Base-by-base conservation (phyloP, 2,888 invertebrate genomes). In the Iselma pallidipennis region DNA sequence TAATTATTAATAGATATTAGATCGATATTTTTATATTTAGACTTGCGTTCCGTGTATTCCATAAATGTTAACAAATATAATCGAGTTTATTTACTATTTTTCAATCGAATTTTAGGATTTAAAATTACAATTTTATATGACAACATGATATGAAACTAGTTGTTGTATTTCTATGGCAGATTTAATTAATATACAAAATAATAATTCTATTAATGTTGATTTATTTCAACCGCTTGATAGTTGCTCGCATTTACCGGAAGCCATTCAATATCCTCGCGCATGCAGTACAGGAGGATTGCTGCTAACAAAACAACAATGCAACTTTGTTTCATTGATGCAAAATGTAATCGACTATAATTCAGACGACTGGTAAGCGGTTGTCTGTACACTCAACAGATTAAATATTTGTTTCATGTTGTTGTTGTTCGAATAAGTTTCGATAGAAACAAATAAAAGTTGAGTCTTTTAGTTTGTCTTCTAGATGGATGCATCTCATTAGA, bases 151-250 rank as follows among this genome's bases (percentile, higher is more conserved):
- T 33, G 9, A 14, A 33, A 7, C 16, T 16, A 37, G 16, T 37
- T 37, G n/a, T 31, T 7, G n/a, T n/a, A n/a, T n/a, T 16, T 14
- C 33, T 37, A 61, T 29, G 49, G 23, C 57, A 57, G 54, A 61
- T 57, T 55, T 48, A 57, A 61, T 61, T 57, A 61, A 54, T 54
- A 28, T 57, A 29, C 28, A 54, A 49, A 57, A 57, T 61, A 57
- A 57, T 61, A 61, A 61, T 55, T 61, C 61, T 57, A 54, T 57
- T 61, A 57, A 37, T 48, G 57, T 45, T 57, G 61, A 61, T 61
- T 61, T 61, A 61, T 61, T 57, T 53, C 25, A 48, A 54, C 57
- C 37, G 37, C 28, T 48, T 61, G 54, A 61, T 42, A 54, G 61
- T 57, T 61, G 14, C 28, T 10, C 25, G 23, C 50, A 6, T 14